A percentile compares a stretch with the other conserved stretches of the same genome.
phyloP scores from a whole-genome alignment of 2,113 vertebrate genomes.

The Typhlomys cinereus region DNA sequence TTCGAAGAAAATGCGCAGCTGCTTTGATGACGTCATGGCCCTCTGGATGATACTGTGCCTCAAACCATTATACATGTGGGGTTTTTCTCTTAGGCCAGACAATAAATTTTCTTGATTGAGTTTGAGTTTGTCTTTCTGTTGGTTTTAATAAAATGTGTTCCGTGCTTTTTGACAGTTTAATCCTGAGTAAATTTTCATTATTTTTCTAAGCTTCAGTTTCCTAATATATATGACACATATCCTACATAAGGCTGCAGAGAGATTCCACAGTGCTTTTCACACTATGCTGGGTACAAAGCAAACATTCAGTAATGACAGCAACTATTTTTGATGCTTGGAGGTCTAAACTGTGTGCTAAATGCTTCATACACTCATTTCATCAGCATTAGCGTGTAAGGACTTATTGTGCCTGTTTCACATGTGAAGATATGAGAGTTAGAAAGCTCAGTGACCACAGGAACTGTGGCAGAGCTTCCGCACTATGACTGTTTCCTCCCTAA shows the following conservation, averaged over 20 bases:
- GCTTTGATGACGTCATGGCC: not conserved
- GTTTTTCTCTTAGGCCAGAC: not conserved
- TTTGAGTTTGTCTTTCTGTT: conserved; percentile 38
- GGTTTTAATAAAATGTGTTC: not conserved
- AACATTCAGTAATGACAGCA: not conserved
- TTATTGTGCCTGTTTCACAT: not conserved
- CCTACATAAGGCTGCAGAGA: not conserved
- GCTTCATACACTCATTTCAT: not conserved
- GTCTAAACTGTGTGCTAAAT: not conserved
- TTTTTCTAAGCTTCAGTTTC: not conserved
- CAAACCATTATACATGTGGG: not conserved
- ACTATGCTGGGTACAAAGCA: not conserved
- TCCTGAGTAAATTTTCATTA: not conserved
- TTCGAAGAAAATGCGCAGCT: not conserved
- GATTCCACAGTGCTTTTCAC: not conserved
- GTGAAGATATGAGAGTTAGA: conserved; percentile 18
- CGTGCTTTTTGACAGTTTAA: not conserved
- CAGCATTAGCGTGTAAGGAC: not conserved
- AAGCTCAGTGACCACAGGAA: not conserved
- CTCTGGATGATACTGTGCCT: not conserved
- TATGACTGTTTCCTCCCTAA: not conserved
- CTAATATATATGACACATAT: not conserved
- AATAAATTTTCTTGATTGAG: conserved; percentile 9
- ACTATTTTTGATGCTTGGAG: not conserved
- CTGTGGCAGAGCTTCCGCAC: not conserved